Percentiles rank a stretch among this genome's conserved stretches.
These are phyloP conservation scores for Aepyceros melampus DNA, from an alignment of 2,113 vertebrate species.

Conservation along the genomic window DNA sequence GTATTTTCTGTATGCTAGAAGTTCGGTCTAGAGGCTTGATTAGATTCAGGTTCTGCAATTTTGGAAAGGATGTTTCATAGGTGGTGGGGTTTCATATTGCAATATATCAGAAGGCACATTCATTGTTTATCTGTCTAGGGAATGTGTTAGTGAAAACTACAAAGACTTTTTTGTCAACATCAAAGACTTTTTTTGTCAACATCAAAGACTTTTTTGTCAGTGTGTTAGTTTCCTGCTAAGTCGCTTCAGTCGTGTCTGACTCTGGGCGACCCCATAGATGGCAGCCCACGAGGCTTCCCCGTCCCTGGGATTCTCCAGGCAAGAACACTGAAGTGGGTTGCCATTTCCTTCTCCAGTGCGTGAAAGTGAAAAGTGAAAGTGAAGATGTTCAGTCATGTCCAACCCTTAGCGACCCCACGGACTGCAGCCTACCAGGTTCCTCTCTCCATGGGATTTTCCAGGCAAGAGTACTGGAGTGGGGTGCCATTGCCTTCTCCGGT, in stretches of 20 bases:
- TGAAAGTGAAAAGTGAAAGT: no score
- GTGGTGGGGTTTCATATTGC: neutral
- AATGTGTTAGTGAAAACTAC: neutral
- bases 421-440: no score
- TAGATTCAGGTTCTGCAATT: neutral
- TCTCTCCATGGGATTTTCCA: no score
- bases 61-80: neutral
- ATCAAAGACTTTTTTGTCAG: neutral
- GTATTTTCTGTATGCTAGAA: neutral
- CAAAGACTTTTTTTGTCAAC: neutral
- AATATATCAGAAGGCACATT: neutral
- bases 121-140: neutral
- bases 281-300: no score
- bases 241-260: no score
- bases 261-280: fast-evolving
- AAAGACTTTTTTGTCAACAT: neutral
- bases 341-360: no score
- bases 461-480: no score
- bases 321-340: no score
- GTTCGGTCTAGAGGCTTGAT: neutral
- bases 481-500: neutral
- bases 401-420: no score
- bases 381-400: no score
- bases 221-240: no score
- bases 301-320: no score